phyloP scores from a whole-genome alignment of 2,888 invertebrate genomes.

The Hofmannophila pseudospretella region DNA sequence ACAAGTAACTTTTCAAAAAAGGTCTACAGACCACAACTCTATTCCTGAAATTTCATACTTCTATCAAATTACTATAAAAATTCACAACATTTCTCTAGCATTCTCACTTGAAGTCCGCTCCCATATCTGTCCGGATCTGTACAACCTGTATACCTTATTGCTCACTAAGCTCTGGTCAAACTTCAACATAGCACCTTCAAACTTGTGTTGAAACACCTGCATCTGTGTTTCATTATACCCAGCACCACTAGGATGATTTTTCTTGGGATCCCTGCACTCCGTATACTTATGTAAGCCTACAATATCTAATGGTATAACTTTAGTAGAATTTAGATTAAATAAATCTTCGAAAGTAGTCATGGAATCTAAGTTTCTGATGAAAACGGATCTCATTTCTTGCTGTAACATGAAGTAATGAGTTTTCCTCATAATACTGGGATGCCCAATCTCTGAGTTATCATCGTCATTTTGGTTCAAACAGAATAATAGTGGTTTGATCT shows the following conservation, averaged over 20 bases:
- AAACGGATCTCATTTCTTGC: slow-evolving; percentile 40
- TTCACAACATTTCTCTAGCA: slow-evolving; percentile 54
- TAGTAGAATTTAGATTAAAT: slow-evolving; percentile 43
- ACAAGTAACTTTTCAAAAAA: too few relatives aligned
- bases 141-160: slow-evolving; percentile 67
- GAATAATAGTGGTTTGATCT: slow-evolving; percentile 51
- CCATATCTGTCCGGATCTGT: slow-evolving; percentile 69
- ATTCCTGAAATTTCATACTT: too few relatives aligned
- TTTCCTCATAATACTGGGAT: slow-evolving; percentile 63
- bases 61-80: neutral
- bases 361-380: slow-evolving; percentile 61
- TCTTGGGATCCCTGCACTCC: slow-evolving; percentile 63
- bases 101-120: slow-evolving; percentile 52
- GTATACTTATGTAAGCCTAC: slow-evolving; percentile 65
- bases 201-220: slow-evolving; percentile 66
- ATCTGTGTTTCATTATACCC: slow-evolving; percentile 67
- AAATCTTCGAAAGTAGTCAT: slow-evolving; percentile 65
- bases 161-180: slow-evolving; percentile 65
- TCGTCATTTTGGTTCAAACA: slow-evolving; percentile 69
- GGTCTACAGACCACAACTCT: too few relatives aligned
- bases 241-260: slow-evolving; percentile 39
- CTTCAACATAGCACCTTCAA: slow-evolving; percentile 73
- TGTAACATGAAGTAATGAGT: slow-evolving; percentile 61
- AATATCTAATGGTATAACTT: slow-evolving; percentile 48
- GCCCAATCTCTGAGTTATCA: slow-evolving; percentile 58